These are phyloP conservation scores for Phalera bucephala DNA, from an alignment of 2,888 invertebrate genomes.

Conservation along the genomic window DNA sequence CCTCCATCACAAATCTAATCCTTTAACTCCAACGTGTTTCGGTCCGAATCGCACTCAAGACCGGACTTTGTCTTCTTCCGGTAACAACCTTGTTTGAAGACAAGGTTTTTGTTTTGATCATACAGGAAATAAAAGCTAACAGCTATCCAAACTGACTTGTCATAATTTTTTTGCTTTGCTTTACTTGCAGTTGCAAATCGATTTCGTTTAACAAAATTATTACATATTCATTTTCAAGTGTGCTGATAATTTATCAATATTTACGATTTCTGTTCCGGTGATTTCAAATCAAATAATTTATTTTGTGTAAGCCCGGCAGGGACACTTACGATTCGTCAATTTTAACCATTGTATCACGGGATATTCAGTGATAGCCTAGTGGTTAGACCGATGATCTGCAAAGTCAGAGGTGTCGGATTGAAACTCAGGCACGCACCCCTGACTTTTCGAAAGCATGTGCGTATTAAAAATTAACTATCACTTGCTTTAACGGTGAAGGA, in stretches of 20 bases:
- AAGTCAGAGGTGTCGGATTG: too few species aligned
- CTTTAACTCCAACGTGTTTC: conserved; percentile 23
- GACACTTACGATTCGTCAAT: neutral
- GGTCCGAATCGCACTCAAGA: conserved; percentile 14
- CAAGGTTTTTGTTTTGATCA: conserved; percentile 18
- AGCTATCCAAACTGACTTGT: conserved; percentile 6
- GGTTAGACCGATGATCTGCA: too few species aligned
- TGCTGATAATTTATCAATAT: neutral
- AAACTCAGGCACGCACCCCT: too few species aligned
- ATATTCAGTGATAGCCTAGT: too few species aligned
- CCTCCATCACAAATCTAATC: conserved; percentile 25
- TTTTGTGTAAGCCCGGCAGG: too few species aligned
- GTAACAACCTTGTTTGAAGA: conserved; percentile 16
- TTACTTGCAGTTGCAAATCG: neutral
- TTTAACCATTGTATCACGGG: too few species aligned
- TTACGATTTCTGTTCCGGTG: too few species aligned
- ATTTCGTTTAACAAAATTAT: conserved; percentile 1
- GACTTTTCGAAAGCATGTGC: too few species aligned
- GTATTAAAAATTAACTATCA: too few species aligned
- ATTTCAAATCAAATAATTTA: too few species aligned
- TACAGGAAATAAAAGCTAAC: conserved; percentile 19
- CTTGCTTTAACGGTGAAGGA: too few species aligned
- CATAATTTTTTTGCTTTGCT: neutral
- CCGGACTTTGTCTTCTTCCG: conserved; percentile 20
- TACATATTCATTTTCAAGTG: neutral